phyloP scores from a whole-genome alignment of 2,113 vertebrate genomes.

The Festucalex cinctus region DNA sequence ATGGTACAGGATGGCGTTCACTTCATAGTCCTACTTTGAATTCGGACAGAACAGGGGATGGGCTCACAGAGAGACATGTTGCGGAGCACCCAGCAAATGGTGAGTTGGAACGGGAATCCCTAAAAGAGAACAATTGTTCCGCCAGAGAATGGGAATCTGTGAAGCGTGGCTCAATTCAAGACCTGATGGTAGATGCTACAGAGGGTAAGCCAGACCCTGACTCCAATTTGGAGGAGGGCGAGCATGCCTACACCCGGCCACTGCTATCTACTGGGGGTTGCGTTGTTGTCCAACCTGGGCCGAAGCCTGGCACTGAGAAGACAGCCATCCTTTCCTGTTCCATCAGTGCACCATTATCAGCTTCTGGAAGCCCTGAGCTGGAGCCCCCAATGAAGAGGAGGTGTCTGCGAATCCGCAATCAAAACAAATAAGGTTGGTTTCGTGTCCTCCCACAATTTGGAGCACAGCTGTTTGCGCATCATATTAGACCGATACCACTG shows the following conservation, averaged over 20 bases:
- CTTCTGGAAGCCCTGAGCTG: conserved; percentile 87
- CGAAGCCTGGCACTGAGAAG: conserved; percentile 92
- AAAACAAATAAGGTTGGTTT: conserved; percentile 87
- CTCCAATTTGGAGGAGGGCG: conserved; percentile 83
- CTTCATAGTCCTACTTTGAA: conserved; percentile 44
- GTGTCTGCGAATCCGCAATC: conserved; percentile 99
- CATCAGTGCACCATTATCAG: conserved; percentile 84
- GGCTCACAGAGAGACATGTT: conserved; percentile 11
- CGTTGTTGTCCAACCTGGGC: conserved; percentile 95
- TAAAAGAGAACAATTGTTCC: conserved; percentile 96
- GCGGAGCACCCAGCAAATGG: conserved; percentile 53
- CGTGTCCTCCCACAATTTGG: neutral
- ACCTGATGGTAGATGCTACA: conserved; percentile 74
- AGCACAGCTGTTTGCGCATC: neutral
- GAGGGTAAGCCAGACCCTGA: conserved; percentile 81
- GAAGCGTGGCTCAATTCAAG: conserved; percentile 77
- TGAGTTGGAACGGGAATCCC: conserved; percentile 87
- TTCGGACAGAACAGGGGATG: conserved; percentile 45
- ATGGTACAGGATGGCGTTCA: conserved; percentile 79
- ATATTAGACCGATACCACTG: no score
- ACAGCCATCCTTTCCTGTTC: conserved; percentile 86
- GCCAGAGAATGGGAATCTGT: conserved; percentile 80
- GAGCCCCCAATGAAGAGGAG: conserved; percentile 97
- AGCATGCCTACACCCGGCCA: conserved; percentile 91
- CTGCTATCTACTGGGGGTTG: conserved; percentile 93